Evolutionary conservation across 2,888 invertebrate species (phyloP).

Genomic region (Cataglyphis cursor): DNA sequence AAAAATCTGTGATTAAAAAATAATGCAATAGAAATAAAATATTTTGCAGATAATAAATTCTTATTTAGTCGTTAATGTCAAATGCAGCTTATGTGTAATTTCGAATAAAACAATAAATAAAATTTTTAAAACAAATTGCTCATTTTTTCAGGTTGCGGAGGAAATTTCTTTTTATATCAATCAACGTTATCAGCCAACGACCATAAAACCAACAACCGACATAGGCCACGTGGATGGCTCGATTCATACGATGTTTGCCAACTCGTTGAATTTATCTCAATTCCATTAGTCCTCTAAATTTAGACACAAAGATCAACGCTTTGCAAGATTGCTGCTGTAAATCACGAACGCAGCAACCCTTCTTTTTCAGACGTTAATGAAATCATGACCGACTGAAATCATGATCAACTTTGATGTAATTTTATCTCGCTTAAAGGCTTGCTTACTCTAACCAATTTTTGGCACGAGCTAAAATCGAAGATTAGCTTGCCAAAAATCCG

Average conservation of each 20-base stretch:
- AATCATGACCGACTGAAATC: neutral
- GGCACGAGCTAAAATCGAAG: neutral
- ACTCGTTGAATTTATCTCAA: conserved; percentile 71
- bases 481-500: neutral
- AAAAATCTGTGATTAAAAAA: neutral
- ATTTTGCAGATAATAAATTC: neutral
- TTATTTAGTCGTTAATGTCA: neutral
- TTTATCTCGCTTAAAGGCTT: neutral
- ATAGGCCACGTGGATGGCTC: conserved; percentile 42
- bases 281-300: conserved; percentile 70
- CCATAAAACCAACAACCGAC: conserved; percentile 31
- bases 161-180: conserved; percentile 32
- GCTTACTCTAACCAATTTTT: conserved; percentile 4
- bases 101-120: neutral
- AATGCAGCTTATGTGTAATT: conserved; percentile 4
- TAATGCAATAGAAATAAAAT: neutral
- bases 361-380: conserved; percentile 45
- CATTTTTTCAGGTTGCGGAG: conserved; percentile 10
- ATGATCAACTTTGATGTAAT: neutral
- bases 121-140: conserved; percentile 41
- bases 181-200: conserved; percentile 48
- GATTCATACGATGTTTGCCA: conserved; percentile 66
- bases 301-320: conserved; percentile 50
- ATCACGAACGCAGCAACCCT: conserved; percentile 6
- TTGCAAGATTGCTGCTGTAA: conserved; percentile 37